These are phyloP conservation scores for Hoplodrina ambigua DNA, from an alignment of 2,888 invertebrate genomes.

Conservation along the genomic window DNA sequence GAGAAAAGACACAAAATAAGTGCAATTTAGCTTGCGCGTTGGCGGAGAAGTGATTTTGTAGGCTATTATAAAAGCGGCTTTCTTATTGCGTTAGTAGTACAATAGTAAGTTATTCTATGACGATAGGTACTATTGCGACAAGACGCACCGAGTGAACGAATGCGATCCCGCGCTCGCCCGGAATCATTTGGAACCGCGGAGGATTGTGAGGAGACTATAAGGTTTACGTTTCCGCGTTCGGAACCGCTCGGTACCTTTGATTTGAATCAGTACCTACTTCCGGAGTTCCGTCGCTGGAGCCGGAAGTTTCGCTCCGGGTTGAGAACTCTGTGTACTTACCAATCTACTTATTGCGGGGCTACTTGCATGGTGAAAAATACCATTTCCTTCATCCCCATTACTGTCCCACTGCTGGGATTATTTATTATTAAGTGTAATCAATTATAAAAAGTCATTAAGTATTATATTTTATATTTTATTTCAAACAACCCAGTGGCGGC, in stretches of 20 bases:
- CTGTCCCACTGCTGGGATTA: constrained; percentile 1
- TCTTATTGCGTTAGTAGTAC: no score
- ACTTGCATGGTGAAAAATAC: no score
- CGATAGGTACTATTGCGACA: neutral
- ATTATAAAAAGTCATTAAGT: no score
- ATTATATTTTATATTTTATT: no score
- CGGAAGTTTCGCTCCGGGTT: constrained; percentile 1
- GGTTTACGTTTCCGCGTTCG: neutral
- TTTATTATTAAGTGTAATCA: neutral
- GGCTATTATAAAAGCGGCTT: neutral
- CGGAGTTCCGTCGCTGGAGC: constrained; percentile 1
- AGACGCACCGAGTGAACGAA: constrained; percentile 1
- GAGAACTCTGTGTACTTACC: neutral
- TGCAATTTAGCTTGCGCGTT: neutral
- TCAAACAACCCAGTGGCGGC: no score
- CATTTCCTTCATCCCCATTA: neutral
- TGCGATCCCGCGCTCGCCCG: neutral
- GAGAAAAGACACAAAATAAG: no score
- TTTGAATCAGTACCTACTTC: neutral
- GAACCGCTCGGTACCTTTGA: neutral
- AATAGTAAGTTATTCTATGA: neutral
- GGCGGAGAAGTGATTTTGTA: constrained; percentile 1
- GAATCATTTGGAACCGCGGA: neutral
- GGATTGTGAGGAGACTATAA: no score
- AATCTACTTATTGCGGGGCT: no score